These are phyloP conservation scores for Neodon shergylaensis DNA, from an alignment of 2,113 vertebrate genomes.

Conservation along the genomic window DNA sequence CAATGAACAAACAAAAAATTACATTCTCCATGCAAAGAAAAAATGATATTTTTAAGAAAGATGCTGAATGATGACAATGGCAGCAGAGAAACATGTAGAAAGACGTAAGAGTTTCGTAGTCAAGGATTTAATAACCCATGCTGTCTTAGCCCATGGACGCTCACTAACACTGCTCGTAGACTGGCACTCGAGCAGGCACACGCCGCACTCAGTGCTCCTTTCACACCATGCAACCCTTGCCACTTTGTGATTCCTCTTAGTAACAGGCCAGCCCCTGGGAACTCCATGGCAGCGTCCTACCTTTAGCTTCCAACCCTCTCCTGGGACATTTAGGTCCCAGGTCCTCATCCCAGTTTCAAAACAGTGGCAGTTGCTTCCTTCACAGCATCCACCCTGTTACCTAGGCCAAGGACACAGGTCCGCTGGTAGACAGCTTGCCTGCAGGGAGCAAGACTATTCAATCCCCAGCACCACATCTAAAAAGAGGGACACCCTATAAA, in stretches of 20 bases:
- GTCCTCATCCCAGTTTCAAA: background rate
- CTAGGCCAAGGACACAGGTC: background rate
- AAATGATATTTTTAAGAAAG: constrained; percentile 33
- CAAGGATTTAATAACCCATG: background rate
- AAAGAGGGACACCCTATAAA: background rate
- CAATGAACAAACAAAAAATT: constrained; percentile 27
- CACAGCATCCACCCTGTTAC: background rate
- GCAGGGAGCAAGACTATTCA: background rate
- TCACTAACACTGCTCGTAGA: background rate
- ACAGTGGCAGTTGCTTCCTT: background rate
- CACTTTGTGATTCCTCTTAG: background rate
- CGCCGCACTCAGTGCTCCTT: background rate
- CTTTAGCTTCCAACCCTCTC: background rate
- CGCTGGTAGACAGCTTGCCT: background rate
- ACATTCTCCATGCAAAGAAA: constrained; percentile 24
- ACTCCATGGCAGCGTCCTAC: background rate
- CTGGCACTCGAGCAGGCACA: background rate
- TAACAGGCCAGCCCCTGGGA: background rate
- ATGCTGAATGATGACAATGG: constrained; percentile 40
- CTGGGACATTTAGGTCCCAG: background rate
- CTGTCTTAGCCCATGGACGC: background rate
- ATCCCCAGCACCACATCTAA: background rate
- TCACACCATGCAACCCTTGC: background rate
- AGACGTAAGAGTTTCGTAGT: background rate
- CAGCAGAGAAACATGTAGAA: constrained; percentile 8